Base-by-base conservation (phyloP, 2,888 invertebrate genomes). In the Aleiodes leptofemur region DNA sequence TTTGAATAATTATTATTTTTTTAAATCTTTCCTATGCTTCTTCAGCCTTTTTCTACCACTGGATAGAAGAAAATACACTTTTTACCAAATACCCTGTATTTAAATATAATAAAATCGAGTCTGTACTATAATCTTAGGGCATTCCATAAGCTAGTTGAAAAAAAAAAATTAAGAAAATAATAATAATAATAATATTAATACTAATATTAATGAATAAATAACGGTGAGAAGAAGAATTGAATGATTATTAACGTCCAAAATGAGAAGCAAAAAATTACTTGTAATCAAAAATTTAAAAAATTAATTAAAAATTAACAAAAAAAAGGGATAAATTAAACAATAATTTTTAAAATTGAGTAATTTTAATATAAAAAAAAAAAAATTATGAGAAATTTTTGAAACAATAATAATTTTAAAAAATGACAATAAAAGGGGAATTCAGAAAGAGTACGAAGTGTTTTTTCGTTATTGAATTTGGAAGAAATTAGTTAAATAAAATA, bases 61-160 rank as follows among this genome's bases (percentile, higher is more conserved):
- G 23, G 2, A 23, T 23, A 23, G 23, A 23, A 23, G 23, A 23
- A 23, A 23, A 23, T 23, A 23, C 23, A 23, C 23, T 1, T 23
- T 23, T 23, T 23, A 23, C 23, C 23, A 23, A 23, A 23, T 2
- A 23, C 23, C 23, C 23, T 23, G 23, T 23, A 64, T 64, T 64
- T 64, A 64, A 64, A 38, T 43, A 64, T 64, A 64, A 64, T 64
- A 48, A 64, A 56, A 83, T 82, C 78, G 80, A 83, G 82, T 83
- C 82, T 83, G 82, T 83, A 85, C 80, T 80, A 83, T 83, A 83
- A 83, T 83, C 81, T 84, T 84, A 85, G 83, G 84, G 84, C 84
- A 84, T 85, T 85, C 82, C 80, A 77, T 84, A 83, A 84, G 79
- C 83, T 83, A 84, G 80, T 81, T 81, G 81, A 79, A 64, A 11